Base-by-base conservation (phyloP, 2,797 vertebrate species). In the Cyprinella venusta region DNA sequence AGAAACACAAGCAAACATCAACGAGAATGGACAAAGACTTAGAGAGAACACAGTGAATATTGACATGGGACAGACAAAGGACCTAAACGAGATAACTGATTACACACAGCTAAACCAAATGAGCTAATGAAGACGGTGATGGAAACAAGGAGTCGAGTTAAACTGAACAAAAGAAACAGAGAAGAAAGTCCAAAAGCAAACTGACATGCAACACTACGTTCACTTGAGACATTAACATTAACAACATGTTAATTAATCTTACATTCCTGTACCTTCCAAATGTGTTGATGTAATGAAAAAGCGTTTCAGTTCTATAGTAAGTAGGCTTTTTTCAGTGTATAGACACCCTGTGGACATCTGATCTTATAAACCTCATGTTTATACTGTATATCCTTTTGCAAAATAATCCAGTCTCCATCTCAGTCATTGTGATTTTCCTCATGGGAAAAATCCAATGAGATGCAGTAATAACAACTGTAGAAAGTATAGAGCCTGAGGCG, bases 381-480 rank as follows among this genome's bases (percentile, higher is more conserved):
- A 77, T 84, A 79, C 79, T 93, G 94, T 94, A 94, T 92, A 92
- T 92, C 90, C 92, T 91, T 90, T 93, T 93, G 94, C 91, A 89
- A 90, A 91, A 92, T 89, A 91, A 93, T 93, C 91, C 83, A 89
- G 90, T 92, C 92, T 92, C 90, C 90, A 90, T 92, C 88, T 92
- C 90, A 92, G 91, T 92, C 92, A 93, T 91, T 88, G 89, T 94
- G 93, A 94, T 93, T 94, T 93, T 92, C 93, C 88, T 90, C 88
- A 61, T 59, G 18, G 70, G 56, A 40, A 56, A 56, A 82, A 69
- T 65, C 71, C 82, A 85, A 87, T 84, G 79, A 84, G 67, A 84
- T 83, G 72, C 81, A 74, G 79, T 81, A 88, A 89, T 77, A 88
- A 85, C 86, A 86, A 80, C 79, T 71, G 79, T 75, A 69, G 79